A percentile compares a stretch with the other conserved stretches of the same genome.
Conservation (phyloP, 35 echinoderm and acorn worm species). For the Stichopus chloronotus region DNA sequence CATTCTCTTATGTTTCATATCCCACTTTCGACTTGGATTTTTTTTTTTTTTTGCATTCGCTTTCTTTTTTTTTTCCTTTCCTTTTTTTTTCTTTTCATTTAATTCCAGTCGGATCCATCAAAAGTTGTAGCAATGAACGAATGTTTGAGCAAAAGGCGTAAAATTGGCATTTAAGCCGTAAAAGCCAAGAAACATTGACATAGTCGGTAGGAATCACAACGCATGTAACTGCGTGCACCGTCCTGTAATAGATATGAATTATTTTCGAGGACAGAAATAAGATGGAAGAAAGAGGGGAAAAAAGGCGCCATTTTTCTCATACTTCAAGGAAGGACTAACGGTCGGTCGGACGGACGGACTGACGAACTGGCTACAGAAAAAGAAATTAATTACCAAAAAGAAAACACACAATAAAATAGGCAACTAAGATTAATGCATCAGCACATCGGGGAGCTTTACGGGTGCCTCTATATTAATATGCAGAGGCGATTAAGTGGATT, state of each 20-base stretch:
- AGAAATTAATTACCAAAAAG: too few relatives aligned
- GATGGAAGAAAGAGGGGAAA: too few relatives aligned
- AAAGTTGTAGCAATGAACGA: slow-evolving; percentile 35
- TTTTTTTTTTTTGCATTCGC: neutral
- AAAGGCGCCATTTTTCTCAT: neutral
- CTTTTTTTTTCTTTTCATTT: neutral
- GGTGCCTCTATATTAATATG: too few relatives aligned
- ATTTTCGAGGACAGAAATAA: neutral
- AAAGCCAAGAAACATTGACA: slow-evolving; percentile 38
- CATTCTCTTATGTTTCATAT: neutral
- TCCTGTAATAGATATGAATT: slow-evolving; percentile 42
- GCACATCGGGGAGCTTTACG: too few relatives aligned
- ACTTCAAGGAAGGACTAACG: too few relatives aligned
- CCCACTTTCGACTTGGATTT: neutral
- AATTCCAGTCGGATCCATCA: neutral
- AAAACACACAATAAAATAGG: too few relatives aligned
- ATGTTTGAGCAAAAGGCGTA: slow-evolving; percentile 43
- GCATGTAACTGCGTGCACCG: neutral
- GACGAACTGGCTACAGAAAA: too few relatives aligned
- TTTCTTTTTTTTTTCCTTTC: neutral
- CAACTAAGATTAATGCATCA: too few relatives aligned
- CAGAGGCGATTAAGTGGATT: neutral
- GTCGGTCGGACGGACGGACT: too few relatives aligned
- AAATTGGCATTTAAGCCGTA: slow-evolving; percentile 43
- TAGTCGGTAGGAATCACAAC: slow-evolving; percentile 26